These are phyloP conservation scores for Sarotherodon lohbergeri DNA, from an alignment of 2,113 vertebrate species.

Conservation along the genomic window DNA sequence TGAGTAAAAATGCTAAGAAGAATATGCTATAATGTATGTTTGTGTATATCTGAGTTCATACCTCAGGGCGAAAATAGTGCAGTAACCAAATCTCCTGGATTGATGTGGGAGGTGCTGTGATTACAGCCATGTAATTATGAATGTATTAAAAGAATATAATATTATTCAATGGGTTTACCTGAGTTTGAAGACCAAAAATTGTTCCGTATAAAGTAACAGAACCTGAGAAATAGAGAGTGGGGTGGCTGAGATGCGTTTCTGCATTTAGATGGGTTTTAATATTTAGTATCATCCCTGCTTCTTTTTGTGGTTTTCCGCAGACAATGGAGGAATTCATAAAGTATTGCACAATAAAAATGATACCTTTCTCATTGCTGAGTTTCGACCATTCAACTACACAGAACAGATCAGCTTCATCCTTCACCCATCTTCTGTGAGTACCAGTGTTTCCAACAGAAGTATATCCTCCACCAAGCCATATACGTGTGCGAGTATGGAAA, in stretches of 20 bases:
- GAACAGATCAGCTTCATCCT: slow-evolving; percentile 18
- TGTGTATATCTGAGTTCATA: background rate
- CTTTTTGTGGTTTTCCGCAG: slow-evolving; percentile 5
- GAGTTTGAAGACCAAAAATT: background rate
- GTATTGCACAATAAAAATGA: background rate
- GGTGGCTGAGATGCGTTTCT: rapidly evolving
- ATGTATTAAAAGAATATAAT: background rate
- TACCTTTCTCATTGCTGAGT: slow-evolving; percentile 53
- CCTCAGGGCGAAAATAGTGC: background rate
- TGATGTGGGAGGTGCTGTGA: background rate
- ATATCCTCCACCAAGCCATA: no score
- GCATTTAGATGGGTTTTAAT: background rate
- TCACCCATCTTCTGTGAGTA: slow-evolving; percentile 43
- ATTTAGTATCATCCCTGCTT: background rate
- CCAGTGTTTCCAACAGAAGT: background rate
- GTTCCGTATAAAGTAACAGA: background rate
- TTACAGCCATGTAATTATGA: background rate
- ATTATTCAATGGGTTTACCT: background rate
- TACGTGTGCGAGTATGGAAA: background rate
- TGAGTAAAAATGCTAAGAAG: slow-evolving; percentile 22
- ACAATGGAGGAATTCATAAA: slow-evolving; percentile 62
- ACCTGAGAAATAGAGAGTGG: background rate
- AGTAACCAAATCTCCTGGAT: background rate
- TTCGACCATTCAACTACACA: slow-evolving; percentile 3
- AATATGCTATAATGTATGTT: background rate